Percentiles rank a stretch among this genome's conserved stretches.
These are phyloP conservation scores for Kuschelorhynchus macadamiae DNA, from an alignment of 2,888 invertebrate genomes.

Conservation along the genomic window DNA sequence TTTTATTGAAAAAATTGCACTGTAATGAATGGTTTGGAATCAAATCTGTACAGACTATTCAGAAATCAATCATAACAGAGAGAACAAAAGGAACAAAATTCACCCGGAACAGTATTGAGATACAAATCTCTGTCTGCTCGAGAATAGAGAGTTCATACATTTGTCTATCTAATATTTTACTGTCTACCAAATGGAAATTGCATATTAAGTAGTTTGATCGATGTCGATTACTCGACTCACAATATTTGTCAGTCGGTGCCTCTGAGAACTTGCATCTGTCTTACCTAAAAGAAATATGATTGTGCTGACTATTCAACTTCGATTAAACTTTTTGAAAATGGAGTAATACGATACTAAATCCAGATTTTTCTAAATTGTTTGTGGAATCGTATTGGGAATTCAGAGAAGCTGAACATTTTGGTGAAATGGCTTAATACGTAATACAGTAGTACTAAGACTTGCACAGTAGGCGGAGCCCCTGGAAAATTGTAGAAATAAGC, in stretches of 20 bases:
- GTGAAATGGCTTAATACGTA: no score
- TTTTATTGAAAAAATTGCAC: no score
- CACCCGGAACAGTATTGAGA: neutral
- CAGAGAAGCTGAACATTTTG: no score
- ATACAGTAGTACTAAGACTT: no score
- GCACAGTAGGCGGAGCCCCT: no score
- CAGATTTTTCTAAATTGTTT: no score
- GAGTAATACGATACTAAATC: neutral
- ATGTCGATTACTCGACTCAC: conserved; percentile 18
- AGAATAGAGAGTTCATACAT: neutral
- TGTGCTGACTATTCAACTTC: neutral
- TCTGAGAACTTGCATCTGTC: conserved; percentile 23
- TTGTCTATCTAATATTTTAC: conserved; percentile 19
- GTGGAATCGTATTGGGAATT: no score
- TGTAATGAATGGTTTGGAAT: no score
- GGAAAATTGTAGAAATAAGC: no score
- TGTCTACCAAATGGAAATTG: conserved; percentile 32
- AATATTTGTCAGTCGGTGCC: conserved; percentile 17
- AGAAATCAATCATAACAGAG: neutral
- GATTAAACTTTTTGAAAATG: neutral
- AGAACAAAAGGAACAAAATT: neutral
- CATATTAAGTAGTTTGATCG: conserved; percentile 34
- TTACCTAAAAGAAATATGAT: neutral
- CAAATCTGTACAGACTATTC: neutral
- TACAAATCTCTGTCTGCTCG: conserved; percentile 8